These are phyloP conservation scores for Tenthredo scrophulariae DNA, from an alignment of 2,888 invertebrate genomes.

Conservation along the genomic window DNA sequence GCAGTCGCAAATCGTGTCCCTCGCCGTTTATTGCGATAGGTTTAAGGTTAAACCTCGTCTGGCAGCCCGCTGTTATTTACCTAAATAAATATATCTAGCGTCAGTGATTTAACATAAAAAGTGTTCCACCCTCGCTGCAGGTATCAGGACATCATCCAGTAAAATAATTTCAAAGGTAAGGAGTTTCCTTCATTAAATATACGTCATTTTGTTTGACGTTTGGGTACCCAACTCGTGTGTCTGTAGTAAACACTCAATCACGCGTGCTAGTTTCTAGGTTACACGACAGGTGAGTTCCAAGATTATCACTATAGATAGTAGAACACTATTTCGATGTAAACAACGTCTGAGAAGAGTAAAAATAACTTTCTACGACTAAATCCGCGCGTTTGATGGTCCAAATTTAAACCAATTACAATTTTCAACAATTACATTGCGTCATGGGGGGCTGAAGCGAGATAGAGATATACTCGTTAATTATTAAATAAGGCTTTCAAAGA, in stretches of 20 bases:
- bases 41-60: slow-evolving; percentile 18
- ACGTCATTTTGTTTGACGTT: background rate
- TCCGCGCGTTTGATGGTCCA: background rate
- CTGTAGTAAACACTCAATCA: background rate
- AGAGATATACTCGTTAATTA: background rate
- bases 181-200: background rate
- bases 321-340: background rate
- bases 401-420: background rate
- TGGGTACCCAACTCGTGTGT: background rate
- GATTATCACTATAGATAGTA: background rate
- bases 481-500: background rate
- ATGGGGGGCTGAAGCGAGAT: background rate
- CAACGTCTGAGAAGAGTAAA: background rate
- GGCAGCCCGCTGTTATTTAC: background rate
- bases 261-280: slow-evolving; percentile 21
- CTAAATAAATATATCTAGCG: background rate
- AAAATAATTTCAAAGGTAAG: slow-evolving; percentile 19
- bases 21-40: background rate
- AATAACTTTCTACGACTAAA: background rate
- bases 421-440: background rate
- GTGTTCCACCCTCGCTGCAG: background rate
- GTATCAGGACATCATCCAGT: background rate
- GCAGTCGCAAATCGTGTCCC: background rate
- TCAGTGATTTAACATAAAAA: slow-evolving; percentile 15
- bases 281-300: slow-evolving; percentile 27